Percentiles rank a stretch among this genome's conserved stretches.
Evolutionary conservation across 2,888 invertebrate species (phyloP).

Genomic region (Caenorhabditis virilis): DNA sequence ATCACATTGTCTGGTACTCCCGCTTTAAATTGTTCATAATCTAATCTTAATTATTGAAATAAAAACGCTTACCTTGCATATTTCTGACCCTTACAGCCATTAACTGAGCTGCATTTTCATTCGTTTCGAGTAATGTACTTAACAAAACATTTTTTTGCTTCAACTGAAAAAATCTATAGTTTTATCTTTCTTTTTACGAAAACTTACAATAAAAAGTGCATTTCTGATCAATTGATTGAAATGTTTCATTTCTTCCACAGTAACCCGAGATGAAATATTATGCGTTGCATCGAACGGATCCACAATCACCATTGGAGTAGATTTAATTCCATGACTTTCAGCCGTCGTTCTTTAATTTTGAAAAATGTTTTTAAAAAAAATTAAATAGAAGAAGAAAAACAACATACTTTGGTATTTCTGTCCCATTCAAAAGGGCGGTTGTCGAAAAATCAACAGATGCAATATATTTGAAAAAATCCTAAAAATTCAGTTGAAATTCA

Average conservation of each 20-base stretch:
- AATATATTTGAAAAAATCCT: conserved; percentile 19
- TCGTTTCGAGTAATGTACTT: conserved; percentile 7
- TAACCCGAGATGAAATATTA: conserved; percentile 41
- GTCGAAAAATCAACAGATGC: conserved; percentile 9
- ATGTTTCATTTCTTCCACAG: conserved; percentile 24
- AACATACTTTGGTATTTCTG: neutral
- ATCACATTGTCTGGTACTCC: neutral
- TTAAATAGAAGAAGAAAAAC: neutral
- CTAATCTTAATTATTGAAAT: conserved; percentile 10
- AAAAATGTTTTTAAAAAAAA: neutral
- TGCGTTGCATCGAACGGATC: conserved; percentile 50
- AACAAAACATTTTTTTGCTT: conserved; percentile 18
- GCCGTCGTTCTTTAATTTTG: conserved; percentile 6
- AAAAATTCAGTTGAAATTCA: neutral
- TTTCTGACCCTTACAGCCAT: too few species aligned
- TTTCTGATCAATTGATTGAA: conserved; percentile 27
- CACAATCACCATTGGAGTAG: conserved; percentile 21
- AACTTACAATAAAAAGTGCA: conserved; percentile 17
- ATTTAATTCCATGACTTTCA: neutral
- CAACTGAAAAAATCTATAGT: conserved; percentile 14
- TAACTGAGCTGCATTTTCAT: neutral
- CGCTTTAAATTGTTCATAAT: neutral
- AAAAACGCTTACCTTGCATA: too few species aligned
- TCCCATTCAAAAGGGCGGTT: neutral
- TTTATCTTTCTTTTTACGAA: neutral